phyloP scores from a whole-genome alignment of 1,140 invertebrate genomes.

The Drosophila novamexicana region DNA sequence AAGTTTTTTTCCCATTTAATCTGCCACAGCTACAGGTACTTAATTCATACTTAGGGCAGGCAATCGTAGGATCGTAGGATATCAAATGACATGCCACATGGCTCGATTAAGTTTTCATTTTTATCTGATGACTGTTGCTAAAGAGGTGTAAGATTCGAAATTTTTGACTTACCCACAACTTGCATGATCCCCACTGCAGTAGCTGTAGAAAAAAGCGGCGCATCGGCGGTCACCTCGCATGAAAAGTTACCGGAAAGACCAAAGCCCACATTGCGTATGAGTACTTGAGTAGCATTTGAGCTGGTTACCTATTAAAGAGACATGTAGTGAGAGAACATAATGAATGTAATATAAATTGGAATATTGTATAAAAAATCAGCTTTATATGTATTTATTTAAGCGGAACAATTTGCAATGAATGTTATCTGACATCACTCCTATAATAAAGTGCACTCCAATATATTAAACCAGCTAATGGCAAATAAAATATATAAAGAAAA shows the following conservation, averaged over 20 bases:
- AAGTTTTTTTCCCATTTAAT: constrained; percentile 40
- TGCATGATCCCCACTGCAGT: constrained; percentile 87
- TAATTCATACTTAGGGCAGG: constrained; percentile 33
- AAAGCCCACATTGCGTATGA: constrained; percentile 89
- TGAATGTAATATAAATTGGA: background rate
- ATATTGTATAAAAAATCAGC: background rate
- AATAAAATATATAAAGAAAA: constrained; percentile 27
- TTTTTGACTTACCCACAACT: constrained; percentile 89
- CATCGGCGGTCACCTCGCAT: constrained; percentile 94
- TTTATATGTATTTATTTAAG: background rate
- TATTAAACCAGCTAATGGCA: constrained; percentile 54
- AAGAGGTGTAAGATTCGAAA: background rate
- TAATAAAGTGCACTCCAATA: constrained; percentile 72
- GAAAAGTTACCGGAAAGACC: constrained; percentile 91
- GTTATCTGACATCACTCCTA: constrained; percentile 50
- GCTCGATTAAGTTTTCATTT: constrained; percentile 1
- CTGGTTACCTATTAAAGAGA: constrained; percentile 85
- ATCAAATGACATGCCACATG: constrained; percentile 37
- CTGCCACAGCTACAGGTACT: constrained; percentile 21
- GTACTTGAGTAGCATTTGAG: constrained; percentile 91
- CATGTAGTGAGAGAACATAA: background rate
- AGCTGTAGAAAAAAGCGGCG: constrained; percentile 90
- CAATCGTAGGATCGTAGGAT: constrained; percentile 34
- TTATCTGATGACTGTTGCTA: background rate
- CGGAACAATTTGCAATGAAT: background rate